A percentile compares a stretch with the other conserved stretches of the same genome.
Conservation (phyloP, 64 coral and sea anemone species). For the Pocillopora verrucosa region DNA sequence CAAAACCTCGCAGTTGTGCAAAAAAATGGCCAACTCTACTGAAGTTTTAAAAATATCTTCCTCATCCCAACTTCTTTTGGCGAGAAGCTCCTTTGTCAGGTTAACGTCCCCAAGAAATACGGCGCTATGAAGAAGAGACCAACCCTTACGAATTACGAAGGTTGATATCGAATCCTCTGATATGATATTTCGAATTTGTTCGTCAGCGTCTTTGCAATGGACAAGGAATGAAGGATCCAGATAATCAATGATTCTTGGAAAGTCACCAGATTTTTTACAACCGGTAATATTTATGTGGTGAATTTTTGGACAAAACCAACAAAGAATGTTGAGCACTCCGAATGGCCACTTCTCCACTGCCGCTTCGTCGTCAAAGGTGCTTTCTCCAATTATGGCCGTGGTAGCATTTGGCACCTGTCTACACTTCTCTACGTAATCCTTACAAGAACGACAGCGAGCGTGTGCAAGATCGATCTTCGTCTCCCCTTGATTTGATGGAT, state of each 20-base stretch:
- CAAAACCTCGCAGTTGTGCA: not conserved
- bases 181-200: constrained; percentile 7
- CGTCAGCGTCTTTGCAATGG: not conserved
- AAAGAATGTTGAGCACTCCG: not conserved
- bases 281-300: not conserved
- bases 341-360: not conserved
- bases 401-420: not conserved
- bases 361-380: not conserved
- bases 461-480: not conserved
- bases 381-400: not conserved
- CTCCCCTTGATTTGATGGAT: not conserved
- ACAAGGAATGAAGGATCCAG: not conserved
- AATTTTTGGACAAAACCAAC: constrained; percentile 18
- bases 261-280: not conserved
- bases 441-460: not conserved
- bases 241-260: constrained; percentile 3
- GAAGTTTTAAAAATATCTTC: not conserved
- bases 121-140: constrained; percentile 34
- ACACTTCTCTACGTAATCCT: not conserved
- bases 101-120: constrained; percentile 31
- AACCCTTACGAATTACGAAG: not conserved
- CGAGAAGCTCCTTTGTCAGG: constrained; percentile 1
- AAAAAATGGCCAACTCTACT: not conserved
- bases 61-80: not conserved
- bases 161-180: not conserved